Conservation (phyloP, 2,888 invertebrate species). For the Brenthis hecate region DNA sequence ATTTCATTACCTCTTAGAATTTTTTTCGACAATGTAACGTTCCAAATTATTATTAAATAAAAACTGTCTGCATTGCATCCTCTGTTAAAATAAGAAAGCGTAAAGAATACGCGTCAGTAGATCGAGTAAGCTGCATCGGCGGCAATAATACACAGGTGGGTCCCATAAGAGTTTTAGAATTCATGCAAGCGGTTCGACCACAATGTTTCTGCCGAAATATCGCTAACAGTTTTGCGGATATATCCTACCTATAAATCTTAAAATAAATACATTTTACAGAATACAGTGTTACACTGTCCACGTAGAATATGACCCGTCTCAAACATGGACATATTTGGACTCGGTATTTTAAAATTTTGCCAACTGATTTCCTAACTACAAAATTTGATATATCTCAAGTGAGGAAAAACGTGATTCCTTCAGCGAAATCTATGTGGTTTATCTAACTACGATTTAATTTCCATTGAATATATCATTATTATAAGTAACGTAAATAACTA, state of each 20-base stretch:
- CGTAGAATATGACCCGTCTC: conserved; percentile 57
- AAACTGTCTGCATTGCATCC: conserved; percentile 37
- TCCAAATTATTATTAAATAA: conserved; percentile 18
- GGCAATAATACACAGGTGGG: conserved; percentile 43
- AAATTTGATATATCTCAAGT: conserved; percentile 70
- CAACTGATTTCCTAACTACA: conserved; percentile 74
- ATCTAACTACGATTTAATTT: conserved; percentile 54
- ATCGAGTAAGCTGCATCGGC: conserved; percentile 33
- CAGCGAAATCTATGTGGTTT: conserved; percentile 66
- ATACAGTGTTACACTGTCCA: conserved; percentile 57
- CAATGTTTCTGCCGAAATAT: conserved; percentile 50
- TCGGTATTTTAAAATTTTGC: conserved; percentile 68
- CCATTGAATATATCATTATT: conserved; percentile 36
- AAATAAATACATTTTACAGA: conserved; percentile 73
- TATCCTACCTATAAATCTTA: conserved; percentile 73
- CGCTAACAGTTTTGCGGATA: conserved; percentile 62
- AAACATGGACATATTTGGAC: conserved; percentile 72
- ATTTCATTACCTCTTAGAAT: background rate
- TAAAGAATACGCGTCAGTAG: conserved; percentile 47
- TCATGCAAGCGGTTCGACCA: conserved; percentile 57
- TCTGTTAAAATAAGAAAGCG: conserved; percentile 45
- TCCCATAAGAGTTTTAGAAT: conserved; percentile 65
- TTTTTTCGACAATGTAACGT: conserved; percentile 26
- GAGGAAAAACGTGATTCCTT: conserved; percentile 68
- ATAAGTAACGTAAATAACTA: conserved; percentile 37